Base-by-base conservation (phyloP, 2,797 vertebrate species). In the Presbytis comata region DNA sequence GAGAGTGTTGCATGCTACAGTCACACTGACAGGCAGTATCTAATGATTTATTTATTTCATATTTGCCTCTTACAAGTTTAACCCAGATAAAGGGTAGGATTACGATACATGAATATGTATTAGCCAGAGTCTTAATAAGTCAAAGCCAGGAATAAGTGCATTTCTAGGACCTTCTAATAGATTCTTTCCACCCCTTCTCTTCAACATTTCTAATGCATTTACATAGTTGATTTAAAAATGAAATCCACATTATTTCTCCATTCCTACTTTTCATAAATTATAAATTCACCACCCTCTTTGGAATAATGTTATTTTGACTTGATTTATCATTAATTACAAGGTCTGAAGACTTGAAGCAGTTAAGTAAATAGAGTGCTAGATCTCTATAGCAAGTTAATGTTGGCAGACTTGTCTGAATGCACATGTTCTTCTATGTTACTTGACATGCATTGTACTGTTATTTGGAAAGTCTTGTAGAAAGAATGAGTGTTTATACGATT, bases 41-140 rank as follows among this genome's bases (percentile, higher is more conserved):
- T 75, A 97, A 98, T 96, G 85, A 50, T 57, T 95, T 95, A 94
- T 96, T 94, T 79, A 97, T 98, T 97, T 98, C 81, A 2, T 97
- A 41, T 98, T 98, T 97, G 79, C 95, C 93, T 64, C 95, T 96
- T 96, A 95, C 95, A 97, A 41, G 96, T 96, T 97, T 96, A 95
- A 57, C 95, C 90, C 92, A 91, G 93, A 96, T 93, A 91, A 97
- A 97, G 91, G 96, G 95, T 93, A 75, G 84, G 89, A 96, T 98
- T 97, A 93, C 97, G 98, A 97, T 97, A 70, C 92, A 98, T 98
- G 97, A 98, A 98, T 98, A 98, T 98, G 98, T 98, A 98, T 98
- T 86, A 93, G 50, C 85, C 57, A 74, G 94, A 96, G 50, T 95
- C 86, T 98, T 95, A 97, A 30, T 33, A 80, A 89, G 74, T 97